These are phyloP conservation scores for Ciconia maguari DNA, from an alignment of 2,113 vertebrate genomes.

Conservation along the genomic window DNA sequence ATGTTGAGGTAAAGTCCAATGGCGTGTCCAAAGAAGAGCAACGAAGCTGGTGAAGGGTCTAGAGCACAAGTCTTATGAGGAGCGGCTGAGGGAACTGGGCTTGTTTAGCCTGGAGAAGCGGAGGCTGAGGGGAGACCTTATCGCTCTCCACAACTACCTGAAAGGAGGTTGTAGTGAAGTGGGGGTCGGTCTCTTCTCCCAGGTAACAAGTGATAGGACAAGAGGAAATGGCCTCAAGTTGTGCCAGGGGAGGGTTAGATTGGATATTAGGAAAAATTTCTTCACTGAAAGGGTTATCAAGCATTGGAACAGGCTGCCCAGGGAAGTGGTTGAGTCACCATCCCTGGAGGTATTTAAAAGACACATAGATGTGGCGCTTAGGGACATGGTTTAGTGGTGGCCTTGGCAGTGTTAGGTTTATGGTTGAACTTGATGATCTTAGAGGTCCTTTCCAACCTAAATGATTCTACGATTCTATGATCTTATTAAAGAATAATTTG, in stretches of 20 bases:
- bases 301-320: too few relatives aligned
- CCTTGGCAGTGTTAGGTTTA: neutral
- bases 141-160: neutral
- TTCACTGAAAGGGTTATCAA: fast-evolving
- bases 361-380: fast-evolving
- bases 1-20: neutral
- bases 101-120: neutral
- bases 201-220: fast-evolving
- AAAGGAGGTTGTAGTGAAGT: neutral
- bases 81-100: fast-evolving
- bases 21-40: neutral
- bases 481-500: neutral
- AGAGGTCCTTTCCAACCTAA: neutral
- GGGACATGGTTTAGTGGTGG: neutral
- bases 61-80: neutral
- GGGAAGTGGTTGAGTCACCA: too few relatives aligned
- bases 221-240: neutral
- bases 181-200: neutral
- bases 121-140: neutral
- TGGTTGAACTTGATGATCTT: fast-evolving
- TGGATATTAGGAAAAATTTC: neutral
- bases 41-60: neutral
- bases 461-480: neutral
- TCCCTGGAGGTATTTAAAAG: neutral
- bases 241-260: neutral